Evolutionary conservation across 1,140 invertebrate genomes (phyloP), one percentile per base, ranked within the genome.

Genomic region (Zaprionus camerounensis): DNA sequence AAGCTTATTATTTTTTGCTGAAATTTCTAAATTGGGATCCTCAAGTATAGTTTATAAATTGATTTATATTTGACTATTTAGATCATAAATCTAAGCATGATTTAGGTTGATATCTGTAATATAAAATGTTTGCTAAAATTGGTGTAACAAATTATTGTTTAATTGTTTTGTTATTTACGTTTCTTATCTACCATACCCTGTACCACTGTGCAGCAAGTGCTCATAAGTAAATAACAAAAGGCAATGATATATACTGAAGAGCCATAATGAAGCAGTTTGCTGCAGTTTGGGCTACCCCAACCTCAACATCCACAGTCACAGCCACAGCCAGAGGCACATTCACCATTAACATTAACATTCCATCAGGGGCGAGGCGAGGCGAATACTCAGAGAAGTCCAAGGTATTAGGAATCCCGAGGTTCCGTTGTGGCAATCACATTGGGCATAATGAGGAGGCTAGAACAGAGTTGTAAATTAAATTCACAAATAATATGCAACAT

Each of bases 401-500:
- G 26, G 61, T 17, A 22, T 20, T 46, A 51, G 49, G 12, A 26
- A 20, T 22, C 36, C 31, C 36, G 5, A 22, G 46, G 61, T 64
- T 64, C 63, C 57, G 56, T 67, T 55, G 71, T 69, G 68, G 73
- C 84, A 88, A 83, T 87, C 84, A 75, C 82, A 87, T 75, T 75
- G 77, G 63, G 79, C 69, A 74, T 73, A 86, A 86, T 86, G 80
- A 85, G 82, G 24, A 51, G 70, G 49, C 72, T 26, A 58, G 51
- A 62, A 49, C 69, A 31, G 46, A 62, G 71, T 46, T 71, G 71
- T 81, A 88, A 90, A 90, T 90, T 81, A 84, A 84, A 79, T 90
- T 80, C 74, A 84, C 65, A 87, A 87, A 84, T 87, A 84, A 81
- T 90, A 81, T 79, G 78, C 71, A 71, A 44, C 49, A 22, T 41